A percentile compares a stretch with the other conserved stretches of the same genome.
These are phyloP conservation scores for Henricia sp. DNA, from an alignment of 53 echinoderm and acorn worm genomes.

Conservation along the genomic window DNA sequence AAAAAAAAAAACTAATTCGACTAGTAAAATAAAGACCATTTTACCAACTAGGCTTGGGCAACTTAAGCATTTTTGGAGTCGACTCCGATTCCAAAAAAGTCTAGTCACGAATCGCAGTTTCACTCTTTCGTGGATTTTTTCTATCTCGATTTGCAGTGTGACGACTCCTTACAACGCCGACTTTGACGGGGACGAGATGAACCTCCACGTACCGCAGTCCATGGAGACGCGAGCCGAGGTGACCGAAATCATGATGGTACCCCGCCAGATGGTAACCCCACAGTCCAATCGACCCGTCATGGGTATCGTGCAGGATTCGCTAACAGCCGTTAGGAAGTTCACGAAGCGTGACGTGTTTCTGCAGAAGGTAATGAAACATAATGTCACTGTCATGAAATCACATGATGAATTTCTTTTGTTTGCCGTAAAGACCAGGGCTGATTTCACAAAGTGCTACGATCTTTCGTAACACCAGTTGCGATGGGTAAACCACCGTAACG, in stretches of 20 bases:
- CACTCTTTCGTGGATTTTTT: neutral
- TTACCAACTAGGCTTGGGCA: no score
- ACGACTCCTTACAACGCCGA: slow-evolving; percentile 99
- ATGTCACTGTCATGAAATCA: no score
- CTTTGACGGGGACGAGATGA: slow-evolving; percentile 99
- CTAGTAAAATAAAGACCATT: no score
- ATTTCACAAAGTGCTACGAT: no score
- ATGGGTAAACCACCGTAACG: no score
- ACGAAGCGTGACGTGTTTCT: slow-evolving; percentile 97
- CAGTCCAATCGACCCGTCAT: slow-evolving; percentile 98
- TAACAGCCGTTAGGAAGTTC: slow-evolving; percentile 92
- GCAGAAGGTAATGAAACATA: slow-evolving; percentile 91
- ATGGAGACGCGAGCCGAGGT: slow-evolving; percentile 96
- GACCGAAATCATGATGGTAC: slow-evolving; percentile 96
- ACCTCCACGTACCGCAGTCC: slow-evolving; percentile 98
- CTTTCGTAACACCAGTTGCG: no score
- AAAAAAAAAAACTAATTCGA: no score
- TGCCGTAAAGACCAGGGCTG: no score
- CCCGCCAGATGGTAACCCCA: slow-evolving; percentile 95
- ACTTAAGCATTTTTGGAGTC: no score
- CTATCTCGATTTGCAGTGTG: slow-evolving; percentile 57
- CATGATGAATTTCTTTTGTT: no score
- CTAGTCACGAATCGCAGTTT: neutral
- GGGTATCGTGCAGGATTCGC: slow-evolving; percentile 99
- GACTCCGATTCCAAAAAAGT: no score